A percentile compares a stretch with the other conserved stretches of the same genome.
These are phyloP conservation scores for Pseudococcus longispinus DNA, from an alignment of 2,888 invertebrate genomes.

Conservation along the genomic window DNA sequence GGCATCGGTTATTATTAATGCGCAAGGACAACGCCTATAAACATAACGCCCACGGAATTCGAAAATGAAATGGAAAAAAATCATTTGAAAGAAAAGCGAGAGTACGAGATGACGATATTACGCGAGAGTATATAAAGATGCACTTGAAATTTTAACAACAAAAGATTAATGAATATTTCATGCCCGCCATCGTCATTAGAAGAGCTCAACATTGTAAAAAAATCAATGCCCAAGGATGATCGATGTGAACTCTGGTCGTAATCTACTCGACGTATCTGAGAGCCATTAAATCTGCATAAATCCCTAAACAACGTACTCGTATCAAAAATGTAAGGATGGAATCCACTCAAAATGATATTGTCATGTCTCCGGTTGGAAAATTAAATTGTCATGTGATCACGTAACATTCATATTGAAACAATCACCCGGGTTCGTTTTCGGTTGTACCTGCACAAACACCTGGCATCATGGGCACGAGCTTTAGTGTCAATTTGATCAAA, in stretches of 20 bases:
- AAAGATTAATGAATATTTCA: slow-evolving; percentile 35
- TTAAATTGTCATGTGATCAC: neutral
- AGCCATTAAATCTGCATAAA: neutral
- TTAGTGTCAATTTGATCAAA: neutral
- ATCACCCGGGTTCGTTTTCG: neutral
- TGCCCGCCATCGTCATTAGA: neutral
- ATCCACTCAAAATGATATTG: neutral
- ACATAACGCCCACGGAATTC: slow-evolving; percentile 10
- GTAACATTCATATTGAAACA: neutral
- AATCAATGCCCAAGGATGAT: slow-evolving; percentile 20
- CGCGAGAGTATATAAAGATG: slow-evolving; percentile 10
- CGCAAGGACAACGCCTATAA: slow-evolving; percentile 41
- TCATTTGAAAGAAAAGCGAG: slow-evolving; percentile 5
- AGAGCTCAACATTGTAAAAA: neutral
- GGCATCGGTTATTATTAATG: slow-evolving; percentile 24
- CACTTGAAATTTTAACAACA: slow-evolving; percentile 33
- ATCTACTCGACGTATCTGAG: neutral
- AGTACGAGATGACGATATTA: neutral
- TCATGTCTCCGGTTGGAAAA: neutral
- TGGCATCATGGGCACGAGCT: neutral
- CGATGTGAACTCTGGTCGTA: slow-evolving; percentile 10
- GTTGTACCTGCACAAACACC: neutral
- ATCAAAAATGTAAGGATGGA: neutral
- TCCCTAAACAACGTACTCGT: neutral
- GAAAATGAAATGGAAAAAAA: neutral